Percentiles rank a stretch among this genome's conserved stretches.
phyloP scores from a whole-genome alignment of 2,888 invertebrate species.

The Drosophila diplacantha region DNA sequence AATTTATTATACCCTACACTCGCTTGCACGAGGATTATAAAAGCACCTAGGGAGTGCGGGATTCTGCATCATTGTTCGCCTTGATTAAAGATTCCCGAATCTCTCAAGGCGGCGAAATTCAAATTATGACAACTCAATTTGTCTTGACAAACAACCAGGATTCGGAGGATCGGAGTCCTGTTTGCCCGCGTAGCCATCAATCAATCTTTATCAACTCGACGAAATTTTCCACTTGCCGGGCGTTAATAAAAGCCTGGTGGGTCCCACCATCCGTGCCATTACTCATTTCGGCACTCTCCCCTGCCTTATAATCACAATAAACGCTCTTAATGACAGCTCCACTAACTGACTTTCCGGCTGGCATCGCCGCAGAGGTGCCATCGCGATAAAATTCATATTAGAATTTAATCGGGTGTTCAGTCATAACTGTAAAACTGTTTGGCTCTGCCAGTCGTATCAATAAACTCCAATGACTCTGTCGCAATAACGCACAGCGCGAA shows the following conservation, averaged over 20 bases:
- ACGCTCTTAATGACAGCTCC: constrained; percentile 61
- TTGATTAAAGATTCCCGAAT: constrained; percentile 19
- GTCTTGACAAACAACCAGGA: constrained; percentile 48
- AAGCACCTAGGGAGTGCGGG: constrained; percentile 11
- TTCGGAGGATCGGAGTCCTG: constrained; percentile 32
- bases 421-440: constrained; percentile 49
- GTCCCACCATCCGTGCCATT: constrained; percentile 38
- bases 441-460: constrained; percentile 49
- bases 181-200: constrained; percentile 41
- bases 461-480: constrained; percentile 50
- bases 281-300: constrained; percentile 41
- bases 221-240: constrained; percentile 53
- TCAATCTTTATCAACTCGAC: constrained; percentile 59
- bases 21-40: constrained; percentile 3
- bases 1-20: constrained; percentile 42
- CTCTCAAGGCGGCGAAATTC: constrained; percentile 15
- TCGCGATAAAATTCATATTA: constrained; percentile 64
- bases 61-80: constrained; percentile 3
- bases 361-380: constrained; percentile 18
- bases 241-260: constrained; percentile 50
- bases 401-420: constrained; percentile 66
- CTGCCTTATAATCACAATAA: constrained; percentile 58
- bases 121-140: constrained; percentile 65
- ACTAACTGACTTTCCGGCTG: constrained; percentile 37
- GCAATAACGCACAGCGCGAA: constrained; percentile 15